A percentile compares a stretch with the other conserved stretches of the same genome.
Conservation (phyloP, 2,113 vertebrate genomes). For the Salvelinus alpinus region DNA sequence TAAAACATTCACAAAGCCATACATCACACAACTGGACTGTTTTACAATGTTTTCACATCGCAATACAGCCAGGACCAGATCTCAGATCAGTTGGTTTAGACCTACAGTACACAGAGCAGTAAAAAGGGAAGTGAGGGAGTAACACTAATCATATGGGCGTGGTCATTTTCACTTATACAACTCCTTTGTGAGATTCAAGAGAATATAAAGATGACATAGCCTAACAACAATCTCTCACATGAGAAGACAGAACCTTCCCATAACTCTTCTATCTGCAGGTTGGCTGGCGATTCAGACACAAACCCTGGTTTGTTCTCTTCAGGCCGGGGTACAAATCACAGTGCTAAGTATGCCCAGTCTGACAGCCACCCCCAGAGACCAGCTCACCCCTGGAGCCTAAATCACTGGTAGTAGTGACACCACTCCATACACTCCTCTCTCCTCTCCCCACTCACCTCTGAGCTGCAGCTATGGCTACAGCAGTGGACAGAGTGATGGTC, state of each 20-base stretch:
- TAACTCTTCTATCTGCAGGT: background rate
- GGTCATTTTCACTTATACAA: no score
- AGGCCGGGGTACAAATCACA: background rate
- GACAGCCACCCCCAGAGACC: background rate
- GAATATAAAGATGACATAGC: no score
- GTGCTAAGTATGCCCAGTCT: background rate
- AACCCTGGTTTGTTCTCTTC: conserved; percentile 6
- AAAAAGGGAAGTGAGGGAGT: background rate
- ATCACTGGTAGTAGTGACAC: background rate
- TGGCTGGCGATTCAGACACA: background rate
- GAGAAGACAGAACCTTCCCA: background rate
- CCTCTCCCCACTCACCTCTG: no score
- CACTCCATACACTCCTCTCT: no score
- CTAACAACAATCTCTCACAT: conserved; percentile 3
- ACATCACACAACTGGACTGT: conserved; percentile 41
- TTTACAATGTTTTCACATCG: background rate
- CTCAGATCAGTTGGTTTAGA: background rate
- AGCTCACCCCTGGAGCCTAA: background rate
- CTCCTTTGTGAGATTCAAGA: no score
- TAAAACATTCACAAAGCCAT: conserved; percentile 56
- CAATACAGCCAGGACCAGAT: background rate
- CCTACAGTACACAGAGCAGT: background rate
- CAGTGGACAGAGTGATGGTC: no score
- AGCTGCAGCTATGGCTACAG: no score
- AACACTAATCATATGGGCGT: background rate